Base-by-base conservation (phyloP, 2,797 vertebrate species). In the Atherinosoma microstoma region DNA sequence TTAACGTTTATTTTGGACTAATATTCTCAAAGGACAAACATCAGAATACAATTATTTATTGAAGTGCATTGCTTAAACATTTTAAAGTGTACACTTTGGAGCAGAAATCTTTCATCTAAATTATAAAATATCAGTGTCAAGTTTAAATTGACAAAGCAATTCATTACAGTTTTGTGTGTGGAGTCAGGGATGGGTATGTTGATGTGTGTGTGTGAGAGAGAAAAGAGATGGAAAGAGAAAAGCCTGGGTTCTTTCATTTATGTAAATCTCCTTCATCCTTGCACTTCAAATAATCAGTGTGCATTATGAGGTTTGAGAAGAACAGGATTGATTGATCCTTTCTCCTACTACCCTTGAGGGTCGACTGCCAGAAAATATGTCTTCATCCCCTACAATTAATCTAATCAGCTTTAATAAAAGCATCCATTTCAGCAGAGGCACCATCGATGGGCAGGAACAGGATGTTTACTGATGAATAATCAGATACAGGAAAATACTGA, bases 321-420 rank as follows among this genome's bases (percentile, higher is more conserved):
- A 64, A 76, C 73, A 67, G 30, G 22, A 78, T 45, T 75, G 73
- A 89, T 75, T 69, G 65, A 80, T 70, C 36, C 57, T 73, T 73
- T 76, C 61, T 81, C 35, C 64, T 64, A 70, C 67, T 60, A 70
- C 67, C 76, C 74, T 80, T 78, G 67, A 80, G 67, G 70, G 32
- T 57, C 57, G 34, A 7, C 71, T 80, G 58, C 62, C 64, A 75
- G 80, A 54, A 79, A 81, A 82, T 70, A 61, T 79, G 30, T 83
- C 73, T 84, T 84, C 78, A 68, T 78, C 74, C 53, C 32, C 45
- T 60, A 34, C 58, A 64, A 82, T 90, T 84, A 85, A 85, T 86
- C 75, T 78, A 87, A 89, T 88, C 68, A 73, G 59, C 66, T 71
- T 69, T 79, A 80, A 84, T 84, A 88, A 84, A 88, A 88, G 73